Evolutionary conservation across 2,888 invertebrate genomes (phyloP), one percentile per base, ranked within the genome.

Genomic region (Tricholauxania praeusta): DNA sequence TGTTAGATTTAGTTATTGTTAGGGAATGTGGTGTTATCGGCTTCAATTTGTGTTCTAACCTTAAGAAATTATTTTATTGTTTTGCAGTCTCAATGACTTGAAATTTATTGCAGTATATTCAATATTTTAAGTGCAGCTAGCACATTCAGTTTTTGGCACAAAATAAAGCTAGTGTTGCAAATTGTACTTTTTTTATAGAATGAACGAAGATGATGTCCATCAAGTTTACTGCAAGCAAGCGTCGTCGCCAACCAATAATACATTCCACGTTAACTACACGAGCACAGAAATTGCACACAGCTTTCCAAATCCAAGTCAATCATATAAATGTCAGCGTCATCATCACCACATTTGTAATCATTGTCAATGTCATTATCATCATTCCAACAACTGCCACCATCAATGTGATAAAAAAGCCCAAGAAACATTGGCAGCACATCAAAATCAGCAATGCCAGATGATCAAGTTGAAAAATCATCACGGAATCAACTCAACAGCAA

Each of bases 181-280:
- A 65, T 72, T 75, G 72, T 77, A 53, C 71, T 73, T 74, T 74
- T 74, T 71, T 77, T 77, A 73, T 78, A 78, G 78, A 77, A 77
- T 77, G 71, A 77, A 73, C 74, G 74, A 78, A 74, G 78, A 67
- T 72, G 72, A 74, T 39, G 68, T 28, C 28, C 12, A 2, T 14
- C 57, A 57, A 28, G 22, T 12, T 57, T 57, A 10, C 28, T 57
- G 12, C 32, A 32, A 32, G 7, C 32, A 32, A 32, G 32, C 32
- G 32, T n/a, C 28, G 39, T 39, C 39, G 10, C 39, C 39, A 39
- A 39, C 39, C 39, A 39, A 39, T 39, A 39, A 39, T 39, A 39
- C 39, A 39, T 39, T 39, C 39, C 39, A 39, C 39, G 39, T 57
- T 12, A 70, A 66, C 65, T 57, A 51, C 62, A 19, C 71, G 32